Base-by-base conservation (phyloP, 1,140 invertebrate species). In the Paramacrobiotus metropolitanus region DNA sequence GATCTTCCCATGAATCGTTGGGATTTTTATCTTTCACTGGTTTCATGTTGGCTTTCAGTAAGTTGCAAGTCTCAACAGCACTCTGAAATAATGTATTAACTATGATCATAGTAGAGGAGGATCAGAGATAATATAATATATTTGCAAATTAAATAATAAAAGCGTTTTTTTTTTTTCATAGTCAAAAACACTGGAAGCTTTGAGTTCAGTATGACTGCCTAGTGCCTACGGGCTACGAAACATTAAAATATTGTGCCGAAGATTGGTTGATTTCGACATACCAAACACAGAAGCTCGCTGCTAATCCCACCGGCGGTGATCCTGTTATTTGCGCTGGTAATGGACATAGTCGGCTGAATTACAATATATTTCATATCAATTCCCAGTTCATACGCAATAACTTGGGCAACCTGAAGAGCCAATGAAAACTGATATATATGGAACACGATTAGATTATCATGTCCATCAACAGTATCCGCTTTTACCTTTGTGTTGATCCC, bases 31-130 rank as follows among this genome's bases (percentile, higher is more conserved):
- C 69, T 68, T 73, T 80, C 1, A 83, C 67, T 0, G 82, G 81
- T 60, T 80, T 75, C 61, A 87, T 69, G 64, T 82, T 76, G 21
- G 74, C 68, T 30, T 80, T 64, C 1, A 88, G 66, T 15, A 77
- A 75, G 61, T 82, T 77, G 67, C 84, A 86, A 30, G 81, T 80
- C 64, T 79, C 78, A 30, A 80, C 74, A 1, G 80, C 78, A n/a
- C 82, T 82, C 76, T 81, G 40, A 45, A 60, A 62, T 15, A n/a
- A n/a, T n/a, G n/a, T n/a, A n/a, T n/a, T n/a, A n/a, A n/a, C n/a
- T n/a, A n/a, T n/a, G n/a, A n/a, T n/a, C n/a, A n/a, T n/a, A n/a
- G n/a, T n/a, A n/a, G n/a, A n/a, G n/a, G n/a, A n/a, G n/a, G n/a
- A n/a, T n/a, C n/a, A n/a, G n/a, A n/a, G n/a, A n/a, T n/a, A n/a